Evolutionary conservation across 92 coral and sea anemone species (phyloP), one percentile per base, ranked within the genome.

Genomic region (Porites evermanni): DNA sequence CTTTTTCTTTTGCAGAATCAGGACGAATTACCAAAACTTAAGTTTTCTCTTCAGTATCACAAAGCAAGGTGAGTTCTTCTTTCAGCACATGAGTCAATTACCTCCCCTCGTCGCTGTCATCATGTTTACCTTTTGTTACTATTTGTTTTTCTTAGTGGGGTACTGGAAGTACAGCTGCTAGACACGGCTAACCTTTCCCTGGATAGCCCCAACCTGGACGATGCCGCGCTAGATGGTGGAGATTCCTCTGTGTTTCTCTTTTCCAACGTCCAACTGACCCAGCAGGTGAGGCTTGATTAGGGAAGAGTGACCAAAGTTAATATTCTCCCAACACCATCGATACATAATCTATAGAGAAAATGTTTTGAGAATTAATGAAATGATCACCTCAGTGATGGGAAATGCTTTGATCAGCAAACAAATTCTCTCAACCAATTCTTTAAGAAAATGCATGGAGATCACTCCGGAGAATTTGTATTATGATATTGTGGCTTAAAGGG

Each of bases 21-120:
- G 18, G 88, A 72, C 6, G 73, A 78, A 19, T 82, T 86, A 61
- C 95, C 98, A n/a, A 89, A 94, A 85, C 87, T 94, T 23, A 94
- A 91, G 80, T 94, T 94, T 82, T 90, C 95, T 20, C 79, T 94
- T 64, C 95, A 93, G 63, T 94, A 94, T 47, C 91, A 90, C 88
- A 80, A 78, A 60, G 61, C 76, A 18, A 88, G 93, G 95, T 94
- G 82, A 65, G 91, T 69, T 53, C 4, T 47, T 8, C 12, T 58
- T 38, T 4, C 47, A 38, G 6, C 47, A 38, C 6, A 38, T 38
- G 47, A 38, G 47, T 38, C 47, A 38, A 38, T 0, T 38, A 38
- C 47, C 47, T 6, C 47, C 47, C 47, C 47, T 38, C 47, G 47
- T 38, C 47, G 47, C 47, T 4, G 47, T 38, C 0, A 38, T 38